Evolutionary conservation across 1,140 invertebrate species (phyloP).

Genomic region (Drosophila pachea): DNA sequence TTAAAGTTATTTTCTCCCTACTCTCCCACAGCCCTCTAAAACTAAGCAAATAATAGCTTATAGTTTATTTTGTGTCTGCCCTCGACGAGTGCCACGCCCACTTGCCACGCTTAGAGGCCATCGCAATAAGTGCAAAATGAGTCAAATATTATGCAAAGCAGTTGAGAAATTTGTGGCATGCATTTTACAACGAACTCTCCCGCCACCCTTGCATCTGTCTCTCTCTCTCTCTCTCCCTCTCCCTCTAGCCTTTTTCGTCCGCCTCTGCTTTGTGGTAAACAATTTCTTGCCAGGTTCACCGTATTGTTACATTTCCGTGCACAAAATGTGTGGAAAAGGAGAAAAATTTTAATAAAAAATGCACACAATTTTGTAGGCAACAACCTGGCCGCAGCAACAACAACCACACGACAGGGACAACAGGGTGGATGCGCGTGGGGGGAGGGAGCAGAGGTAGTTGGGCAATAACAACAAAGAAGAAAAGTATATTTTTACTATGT

Average conservation of each 20-base stretch:
- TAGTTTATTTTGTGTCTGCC: neutral
- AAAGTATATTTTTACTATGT: slow-evolving; percentile 46
- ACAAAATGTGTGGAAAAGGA: slow-evolving; percentile 48
- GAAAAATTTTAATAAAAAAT: slow-evolving; percentile 64
- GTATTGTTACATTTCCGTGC: slow-evolving; percentile 70
- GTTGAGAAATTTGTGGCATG: slow-evolving; percentile 32
- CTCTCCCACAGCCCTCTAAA: too few relatives aligned
- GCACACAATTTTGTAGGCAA: slow-evolving; percentile 66
- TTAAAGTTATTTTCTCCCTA: too few relatives aligned
- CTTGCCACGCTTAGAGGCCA: slow-evolving; percentile 12
- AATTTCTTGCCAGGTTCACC: slow-evolving; percentile 42
- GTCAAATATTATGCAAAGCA: slow-evolving; percentile 32
- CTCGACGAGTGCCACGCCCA: neutral
- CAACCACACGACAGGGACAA: slow-evolving; percentile 13
- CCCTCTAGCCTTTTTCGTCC: neutral
- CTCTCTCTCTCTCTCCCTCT: neutral
- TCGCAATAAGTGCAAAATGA: slow-evolving; percentile 41
- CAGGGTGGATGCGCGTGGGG: too few relatives aligned
- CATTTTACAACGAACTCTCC: slow-evolving; percentile 25
- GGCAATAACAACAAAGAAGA: slow-evolving; percentile 7
- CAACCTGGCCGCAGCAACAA: slow-evolving; percentile 54
- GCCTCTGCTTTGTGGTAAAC: slow-evolving; percentile 43
- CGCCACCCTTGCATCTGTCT: neutral
- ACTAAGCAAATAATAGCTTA: too few relatives aligned
- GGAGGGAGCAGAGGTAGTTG: neutral